These are phyloP conservation scores for Chamaetylas fuelleborni DNA, from an alignment of 2,113 vertebrate species.

Conservation along the genomic window DNA sequence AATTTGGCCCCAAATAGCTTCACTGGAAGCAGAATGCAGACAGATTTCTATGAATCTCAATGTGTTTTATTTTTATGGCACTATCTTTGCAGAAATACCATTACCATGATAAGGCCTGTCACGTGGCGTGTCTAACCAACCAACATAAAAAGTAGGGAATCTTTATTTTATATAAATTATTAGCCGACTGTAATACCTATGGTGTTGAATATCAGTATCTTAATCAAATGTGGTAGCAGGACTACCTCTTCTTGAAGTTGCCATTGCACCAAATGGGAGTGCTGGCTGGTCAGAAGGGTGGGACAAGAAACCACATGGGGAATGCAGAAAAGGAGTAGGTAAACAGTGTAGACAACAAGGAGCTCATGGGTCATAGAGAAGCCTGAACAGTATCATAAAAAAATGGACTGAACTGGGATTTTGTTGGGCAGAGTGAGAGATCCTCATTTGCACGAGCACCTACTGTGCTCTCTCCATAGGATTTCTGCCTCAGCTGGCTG, in stretches of 20 bases:
- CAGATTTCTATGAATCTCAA: slow-evolving; percentile 53
- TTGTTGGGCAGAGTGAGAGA: neutral
- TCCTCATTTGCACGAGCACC: neutral
- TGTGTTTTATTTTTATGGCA: slow-evolving; percentile 26
- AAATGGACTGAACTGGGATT: neutral
- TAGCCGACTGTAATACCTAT: neutral
- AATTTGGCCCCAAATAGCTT: neutral
- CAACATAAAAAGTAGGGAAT: neutral
- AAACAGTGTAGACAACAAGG: neutral
- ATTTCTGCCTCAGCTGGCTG: neutral
- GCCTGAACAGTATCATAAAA: neutral
- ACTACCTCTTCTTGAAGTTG: neutral
- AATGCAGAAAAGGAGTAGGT: neutral
- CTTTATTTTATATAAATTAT: neutral
- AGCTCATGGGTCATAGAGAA: neutral
- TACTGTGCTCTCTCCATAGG: neutral
- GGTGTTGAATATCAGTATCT: neutral
- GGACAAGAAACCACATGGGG: neutral
- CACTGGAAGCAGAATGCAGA: slow-evolving; percentile 25
- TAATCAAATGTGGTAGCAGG: neutral
- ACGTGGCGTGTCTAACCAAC: neutral
- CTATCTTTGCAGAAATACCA: slow-evolving; percentile 8
- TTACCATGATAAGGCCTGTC: neutral
- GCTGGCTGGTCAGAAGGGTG: neutral
- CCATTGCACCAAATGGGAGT: neutral